Evolutionary conservation across 2,888 invertebrate genomes (phyloP), one percentile per base, ranked within the genome.

Genomic region (Apoda limacodes): DNA sequence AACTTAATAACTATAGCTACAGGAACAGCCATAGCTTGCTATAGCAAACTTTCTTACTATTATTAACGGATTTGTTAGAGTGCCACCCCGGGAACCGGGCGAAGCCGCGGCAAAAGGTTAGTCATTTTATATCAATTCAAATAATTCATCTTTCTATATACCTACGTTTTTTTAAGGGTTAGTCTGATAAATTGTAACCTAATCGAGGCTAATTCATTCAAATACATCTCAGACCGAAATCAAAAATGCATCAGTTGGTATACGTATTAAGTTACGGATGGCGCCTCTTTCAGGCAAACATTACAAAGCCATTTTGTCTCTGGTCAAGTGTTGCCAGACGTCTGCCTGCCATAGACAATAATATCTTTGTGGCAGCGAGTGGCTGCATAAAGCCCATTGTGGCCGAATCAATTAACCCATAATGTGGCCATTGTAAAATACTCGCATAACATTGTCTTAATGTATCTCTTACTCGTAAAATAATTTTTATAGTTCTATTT

Each of bases 291-390:
- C 60, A 58, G 60, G 48, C 56, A 57, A 57, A 60, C 59, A 60
- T 60, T 61, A 78, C 76, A 78, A 78, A 78, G 78, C 54, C 76
- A 78, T 78, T 78, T 78, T 78, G 78, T 78, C 76, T 76, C 63
- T 69, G 67, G 63, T 74, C 75, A 68, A 76, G 76, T 76, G 75
- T 72, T 71, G 61, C 64, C 76, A 78, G 76, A 74, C 78, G 74
- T 75, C 75, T 72, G 75, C 55, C 54, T 42, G 46, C 51, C 54
- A 63, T 74, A 76, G 74, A 78, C 76, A 78, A 76, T 72, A 63
- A 63, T 61, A 68, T 69, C 75, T 64, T 72, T 78, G 75, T 78
- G 47, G 52, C 50, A 51, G 50, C 57, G 52, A 61, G 60, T 50
- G 54, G 52, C 57, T 51, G 55, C 52, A 72, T 63, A 75, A 74